Base-by-base conservation (phyloP, 1,140 invertebrate genomes). In the Neotoxoptera formosana region DNA sequence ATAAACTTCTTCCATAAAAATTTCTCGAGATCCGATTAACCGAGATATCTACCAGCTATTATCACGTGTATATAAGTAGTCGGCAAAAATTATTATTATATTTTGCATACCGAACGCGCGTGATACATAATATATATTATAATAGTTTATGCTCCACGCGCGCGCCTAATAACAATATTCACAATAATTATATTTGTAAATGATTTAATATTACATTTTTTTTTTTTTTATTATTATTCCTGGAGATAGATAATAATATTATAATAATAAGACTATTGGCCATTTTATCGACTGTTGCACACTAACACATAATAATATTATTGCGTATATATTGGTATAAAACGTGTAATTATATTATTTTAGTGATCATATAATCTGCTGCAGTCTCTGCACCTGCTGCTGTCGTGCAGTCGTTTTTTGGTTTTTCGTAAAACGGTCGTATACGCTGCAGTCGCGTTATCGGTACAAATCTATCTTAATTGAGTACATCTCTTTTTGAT, bases 1-100 rank as follows among this genome's bases (percentile, higher is more conserved):
- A n/a, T n/a, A 86, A n/a, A 86, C 47, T 86, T 86, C 30, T 30
- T 86, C 84, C 41, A 86, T 86, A 86, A 86, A 86, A 47, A 86
- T 86, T 47, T 86, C 45, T 76, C 30, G n/a, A 47, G 45, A 45
- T 30, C 84, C 25, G 41, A 47, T 86, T 86, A 86, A 47, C 84
- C 3, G 30, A 4, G 21, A 86, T 41, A 41, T 86, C n/a, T n/a
- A n/a, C n/a, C n/a, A n/a, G n/a, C n/a, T n/a, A n/a, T n/a, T n/a
- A n/a, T n/a, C n/a, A n/a, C n/a, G 21, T 86, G 6, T 53, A 1
- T 14, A 53, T 25, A 41, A 86, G 41, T 86, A 41, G 7, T 86
- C 30, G 41, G 25, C 11, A n/a, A n/a, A n/a, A 86, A 86, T 86
- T 30, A 86, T 86, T n/a, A n/a, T n/a, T n/a, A n/a, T n/a, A n/a